These are phyloP conservation scores for Syngnathus acus DNA, from an alignment of 2,797 vertebrate species.

Conservation along the genomic window DNA sequence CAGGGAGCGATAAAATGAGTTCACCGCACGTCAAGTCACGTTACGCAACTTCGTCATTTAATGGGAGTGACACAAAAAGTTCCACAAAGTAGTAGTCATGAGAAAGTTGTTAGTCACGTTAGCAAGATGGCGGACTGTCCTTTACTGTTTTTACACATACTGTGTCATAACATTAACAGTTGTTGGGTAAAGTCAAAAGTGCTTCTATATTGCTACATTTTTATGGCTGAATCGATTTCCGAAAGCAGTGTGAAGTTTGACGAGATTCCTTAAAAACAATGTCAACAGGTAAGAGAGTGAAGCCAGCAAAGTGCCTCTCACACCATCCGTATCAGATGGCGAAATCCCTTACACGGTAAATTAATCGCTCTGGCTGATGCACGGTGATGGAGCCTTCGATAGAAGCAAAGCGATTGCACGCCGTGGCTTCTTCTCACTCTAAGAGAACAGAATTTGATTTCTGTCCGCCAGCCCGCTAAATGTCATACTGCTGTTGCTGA, in stretches of 20 bases:
- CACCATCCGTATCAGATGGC: slow-evolving; percentile 39
- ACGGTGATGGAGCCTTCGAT: slow-evolving; percentile 41
- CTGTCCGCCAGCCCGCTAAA: slow-evolving; percentile 47
- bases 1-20: too few relatives aligned
- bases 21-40: too few relatives aligned
- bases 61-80: too few relatives aligned
- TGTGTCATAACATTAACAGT: too few relatives aligned
- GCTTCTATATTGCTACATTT: neutral
- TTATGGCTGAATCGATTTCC: neutral
- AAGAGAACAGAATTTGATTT: slow-evolving; percentile 19
- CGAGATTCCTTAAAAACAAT: slow-evolving; percentile 8
- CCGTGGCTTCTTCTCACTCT: slow-evolving; percentile 47
- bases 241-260: neutral
- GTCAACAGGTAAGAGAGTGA: slow-evolving; percentile 19
- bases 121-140: too few relatives aligned
- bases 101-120: too few relatives aligned
- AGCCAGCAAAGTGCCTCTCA: slow-evolving; percentile 10
- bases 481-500: slow-evolving; percentile 17
- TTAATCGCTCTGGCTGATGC: slow-evolving; percentile 47
- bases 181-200: too few relatives aligned
- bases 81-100: too few relatives aligned
- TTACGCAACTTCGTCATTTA: too few relatives aligned
- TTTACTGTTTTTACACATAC: too few relatives aligned
- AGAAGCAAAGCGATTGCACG: slow-evolving; percentile 43
- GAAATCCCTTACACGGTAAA: slow-evolving; percentile 45